A percentile compares a stretch with the other conserved stretches of the same genome.
Conservation (phyloP, 2,888 invertebrate genomes). For the Drosophila kambysellisi region DNA sequence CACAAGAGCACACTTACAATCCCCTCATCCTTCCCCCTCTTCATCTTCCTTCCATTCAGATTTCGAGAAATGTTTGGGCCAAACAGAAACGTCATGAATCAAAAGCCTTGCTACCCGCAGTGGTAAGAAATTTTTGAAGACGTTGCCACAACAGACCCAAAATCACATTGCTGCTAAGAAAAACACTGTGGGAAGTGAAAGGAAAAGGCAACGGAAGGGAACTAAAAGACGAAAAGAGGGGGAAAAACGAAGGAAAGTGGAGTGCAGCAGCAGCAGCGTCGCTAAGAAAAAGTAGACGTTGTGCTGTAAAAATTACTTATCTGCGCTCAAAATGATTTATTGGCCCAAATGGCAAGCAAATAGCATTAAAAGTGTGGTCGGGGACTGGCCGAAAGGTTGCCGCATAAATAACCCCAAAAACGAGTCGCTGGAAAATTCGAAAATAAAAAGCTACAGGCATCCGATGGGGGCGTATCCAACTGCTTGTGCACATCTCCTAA, state of each 20-base stretch:
- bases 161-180: conserved; percentile 57
- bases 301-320: conserved; percentile 73
- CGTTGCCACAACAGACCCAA: conserved; percentile 40
- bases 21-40: neutral
- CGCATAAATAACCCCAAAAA: conserved; percentile 71
- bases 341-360: conserved; percentile 80
- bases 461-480: conserved; percentile 49
- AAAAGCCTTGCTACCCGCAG: conserved; percentile 44
- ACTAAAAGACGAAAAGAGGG: conserved; percentile 12
- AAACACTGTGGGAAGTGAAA: conserved; percentile 31
- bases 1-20: conserved; percentile 51
- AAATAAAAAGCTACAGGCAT: conserved; percentile 48
- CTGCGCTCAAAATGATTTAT: conserved; percentile 78
- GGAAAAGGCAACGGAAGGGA: conserved; percentile 30
- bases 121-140: conserved; percentile 28
- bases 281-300: conserved; percentile 56
- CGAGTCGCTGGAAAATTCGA: conserved; percentile 42
- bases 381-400: conserved; percentile 64
- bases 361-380: conserved; percentile 74
- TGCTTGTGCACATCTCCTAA: conserved; percentile 20
- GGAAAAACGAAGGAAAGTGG: conserved; percentile 20
- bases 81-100: conserved; percentile 75
- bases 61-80: conserved; percentile 48
- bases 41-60: conserved; percentile 26
- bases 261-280: conserved; percentile 40